These are phyloP conservation scores for Heteronetta atricapilla DNA, from an alignment of 2,113 vertebrate genomes.

Conservation along the genomic window DNA sequence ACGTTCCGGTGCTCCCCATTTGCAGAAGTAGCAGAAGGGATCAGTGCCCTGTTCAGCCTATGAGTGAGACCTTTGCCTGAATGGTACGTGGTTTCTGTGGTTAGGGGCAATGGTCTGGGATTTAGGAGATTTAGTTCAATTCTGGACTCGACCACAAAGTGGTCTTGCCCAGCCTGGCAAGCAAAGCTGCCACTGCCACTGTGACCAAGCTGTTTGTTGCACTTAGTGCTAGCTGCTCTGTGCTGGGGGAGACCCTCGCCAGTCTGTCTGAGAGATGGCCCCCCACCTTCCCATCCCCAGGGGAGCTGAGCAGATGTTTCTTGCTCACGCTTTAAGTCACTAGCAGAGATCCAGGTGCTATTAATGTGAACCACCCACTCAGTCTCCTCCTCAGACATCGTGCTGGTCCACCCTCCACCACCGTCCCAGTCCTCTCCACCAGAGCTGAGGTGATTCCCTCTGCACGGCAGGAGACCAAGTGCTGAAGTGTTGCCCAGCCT, in stretches of 20 bases:
- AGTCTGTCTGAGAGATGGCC: too few species aligned
- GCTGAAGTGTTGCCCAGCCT: not conserved
- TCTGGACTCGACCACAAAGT: not conserved
- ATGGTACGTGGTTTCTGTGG: not conserved
- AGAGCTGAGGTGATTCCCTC: not conserved
- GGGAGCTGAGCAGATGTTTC: too few species aligned
- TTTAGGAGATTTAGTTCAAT: not conserved
- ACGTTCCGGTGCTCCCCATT: not conserved
- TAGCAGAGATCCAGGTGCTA: too few species aligned
- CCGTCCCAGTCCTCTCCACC: not conserved
- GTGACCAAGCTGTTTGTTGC: not conserved
- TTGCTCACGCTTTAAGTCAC: too few species aligned
- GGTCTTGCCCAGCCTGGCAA: not conserved
- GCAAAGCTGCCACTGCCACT: not conserved
- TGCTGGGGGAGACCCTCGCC: not conserved
- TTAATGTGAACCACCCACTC: too few species aligned
- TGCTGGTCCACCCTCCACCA: not conserved
- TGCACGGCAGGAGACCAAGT: constrained; percentile 27
- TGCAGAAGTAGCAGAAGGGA: not conserved
- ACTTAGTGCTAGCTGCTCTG: not conserved
- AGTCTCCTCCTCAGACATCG: too few species aligned
- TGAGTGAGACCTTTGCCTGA: too few species aligned
- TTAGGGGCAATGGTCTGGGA: not conserved
- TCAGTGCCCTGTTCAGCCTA: not conserved
- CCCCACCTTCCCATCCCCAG: too few species aligned